These are phyloP conservation scores for Steinernema scapterisci DNA, from an alignment of 2,888 invertebrate genomes.

Conservation along the genomic window DNA sequence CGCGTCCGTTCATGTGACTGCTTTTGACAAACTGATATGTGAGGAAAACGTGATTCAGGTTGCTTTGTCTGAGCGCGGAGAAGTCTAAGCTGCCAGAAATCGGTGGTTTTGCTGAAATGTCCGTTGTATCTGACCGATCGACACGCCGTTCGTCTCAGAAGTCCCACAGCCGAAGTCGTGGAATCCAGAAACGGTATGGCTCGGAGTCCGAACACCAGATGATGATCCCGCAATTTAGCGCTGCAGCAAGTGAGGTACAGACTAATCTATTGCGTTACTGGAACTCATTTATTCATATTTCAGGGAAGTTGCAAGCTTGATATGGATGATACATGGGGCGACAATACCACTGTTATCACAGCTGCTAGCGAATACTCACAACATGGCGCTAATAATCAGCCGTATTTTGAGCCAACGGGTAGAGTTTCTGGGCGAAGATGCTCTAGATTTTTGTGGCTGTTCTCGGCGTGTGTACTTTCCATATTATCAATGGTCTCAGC, in stretches of 20 bases:
- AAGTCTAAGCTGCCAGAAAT: background rate
- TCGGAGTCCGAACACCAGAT: slow-evolving; percentile 45
- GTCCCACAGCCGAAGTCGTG: slow-evolving; percentile 20
- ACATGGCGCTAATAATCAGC: slow-evolving; percentile 38
- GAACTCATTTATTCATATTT: slow-evolving; percentile 5
- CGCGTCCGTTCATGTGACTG: no score
- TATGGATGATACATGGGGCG: slow-evolving; percentile 58
- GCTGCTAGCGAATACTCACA: slow-evolving; percentile 60
- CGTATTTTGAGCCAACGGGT: slow-evolving; percentile 30
- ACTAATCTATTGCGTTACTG: background rate
- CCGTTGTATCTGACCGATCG: slow-evolving; percentile 34
- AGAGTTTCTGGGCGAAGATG: slow-evolving; percentile 46
- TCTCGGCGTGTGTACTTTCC: slow-evolving; percentile 49
- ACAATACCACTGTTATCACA: slow-evolving; percentile 64
- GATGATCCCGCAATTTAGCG: slow-evolving; percentile 58
- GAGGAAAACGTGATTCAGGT: background rate
- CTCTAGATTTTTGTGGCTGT: slow-evolving; percentile 58
- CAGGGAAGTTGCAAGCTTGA: slow-evolving; percentile 43
- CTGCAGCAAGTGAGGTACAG: slow-evolving; percentile 54
- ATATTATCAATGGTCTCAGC: slow-evolving; percentile 59
- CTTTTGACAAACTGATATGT: background rate
- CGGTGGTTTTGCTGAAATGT: background rate
- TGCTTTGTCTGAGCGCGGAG: background rate
- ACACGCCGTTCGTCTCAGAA: slow-evolving; percentile 34
- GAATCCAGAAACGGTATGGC: slow-evolving; percentile 32